Conservation (phyloP, 2,888 invertebrate species). For the Eristalis pertinax region DNA sequence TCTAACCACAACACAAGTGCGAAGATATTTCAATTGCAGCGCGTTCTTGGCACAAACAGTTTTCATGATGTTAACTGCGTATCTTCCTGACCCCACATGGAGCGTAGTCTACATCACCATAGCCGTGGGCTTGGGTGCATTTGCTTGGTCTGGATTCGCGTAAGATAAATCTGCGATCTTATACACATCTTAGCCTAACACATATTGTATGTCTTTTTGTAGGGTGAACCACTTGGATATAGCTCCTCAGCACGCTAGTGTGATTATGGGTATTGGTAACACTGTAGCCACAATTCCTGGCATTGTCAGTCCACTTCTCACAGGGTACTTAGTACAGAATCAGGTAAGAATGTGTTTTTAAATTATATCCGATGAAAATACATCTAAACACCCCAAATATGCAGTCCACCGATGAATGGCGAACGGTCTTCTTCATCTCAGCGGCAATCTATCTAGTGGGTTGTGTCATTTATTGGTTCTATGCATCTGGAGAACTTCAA, state of each 20-base stretch:
- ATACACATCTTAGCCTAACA: no score
- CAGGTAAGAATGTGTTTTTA: conserved; percentile 82
- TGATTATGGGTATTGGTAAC: conserved; percentile 95
- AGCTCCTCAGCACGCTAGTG: conserved; percentile 94
- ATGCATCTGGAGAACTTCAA: conserved; percentile 91
- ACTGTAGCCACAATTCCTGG: conserved; percentile 95
- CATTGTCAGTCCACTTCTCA: conserved; percentile 92
- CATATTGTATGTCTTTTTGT: conserved; percentile 73
- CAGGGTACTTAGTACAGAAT: conserved; percentile 89
- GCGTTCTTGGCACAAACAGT: conserved; percentile 90
- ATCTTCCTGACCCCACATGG: conserved; percentile 85
- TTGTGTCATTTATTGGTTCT: conserved; percentile 90
- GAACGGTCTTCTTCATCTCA: conserved; percentile 92
- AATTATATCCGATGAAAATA: no score
- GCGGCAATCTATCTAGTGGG: conserved; percentile 92
- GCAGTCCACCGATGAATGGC: conserved; percentile 90
- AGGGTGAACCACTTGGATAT: conserved; percentile 94
- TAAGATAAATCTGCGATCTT: conserved; percentile 78
- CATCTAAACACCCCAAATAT: conserved; percentile 60
- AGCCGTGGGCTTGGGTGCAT: conserved; percentile 94
- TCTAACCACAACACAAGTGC: conserved; percentile 88
- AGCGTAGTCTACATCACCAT: conserved; percentile 92
- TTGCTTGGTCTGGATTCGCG: conserved; percentile 96
- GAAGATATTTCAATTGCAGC: conserved; percentile 88
- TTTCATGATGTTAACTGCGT: conserved; percentile 92